phyloP scores from a whole-genome alignment of 2,797 vertebrate species.

The Sebastes taczanowskii region DNA sequence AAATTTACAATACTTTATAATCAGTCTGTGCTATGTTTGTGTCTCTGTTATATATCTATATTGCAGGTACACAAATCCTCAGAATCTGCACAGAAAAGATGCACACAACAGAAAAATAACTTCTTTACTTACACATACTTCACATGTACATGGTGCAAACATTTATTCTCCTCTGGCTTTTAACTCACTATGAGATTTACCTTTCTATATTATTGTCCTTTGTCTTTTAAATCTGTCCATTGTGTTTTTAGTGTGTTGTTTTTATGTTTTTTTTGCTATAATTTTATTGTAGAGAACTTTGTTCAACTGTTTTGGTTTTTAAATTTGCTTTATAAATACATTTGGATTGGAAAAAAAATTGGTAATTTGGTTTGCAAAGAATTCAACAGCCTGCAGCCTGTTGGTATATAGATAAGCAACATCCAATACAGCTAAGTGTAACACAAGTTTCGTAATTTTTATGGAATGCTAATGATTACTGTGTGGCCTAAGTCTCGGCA shows the following conservation, averaged over 20 bases:
- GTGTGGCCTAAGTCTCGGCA: not conserved
- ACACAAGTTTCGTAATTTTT: not conserved
- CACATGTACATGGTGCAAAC: not conserved
- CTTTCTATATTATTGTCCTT: too few species aligned
- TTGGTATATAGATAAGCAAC: not conserved
- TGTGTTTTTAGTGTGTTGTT: too few species aligned
- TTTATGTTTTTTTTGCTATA: not conserved
- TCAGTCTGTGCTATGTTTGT: not conserved
- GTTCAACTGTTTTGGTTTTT: too few species aligned
- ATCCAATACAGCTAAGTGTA: not conserved
- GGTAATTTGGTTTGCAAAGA: not conserved
- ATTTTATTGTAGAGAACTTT: too few species aligned
- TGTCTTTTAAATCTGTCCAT: too few species aligned
- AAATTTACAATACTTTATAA: not conserved
- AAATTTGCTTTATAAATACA: too few species aligned
- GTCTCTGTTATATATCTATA: not conserved
- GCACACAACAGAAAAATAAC: not conserved
- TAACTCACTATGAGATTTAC: too few species aligned
- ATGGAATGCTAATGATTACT: not conserved
- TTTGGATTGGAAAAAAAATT: too few species aligned
- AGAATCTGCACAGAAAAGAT: not conserved
- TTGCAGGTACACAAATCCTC: not conserved
- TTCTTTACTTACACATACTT: not conserved
- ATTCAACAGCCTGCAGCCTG: not conserved
- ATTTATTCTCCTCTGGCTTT: too few species aligned